phyloP scores from a whole-genome alignment of 2,113 vertebrate genomes.

The Colinus virginianus region DNA sequence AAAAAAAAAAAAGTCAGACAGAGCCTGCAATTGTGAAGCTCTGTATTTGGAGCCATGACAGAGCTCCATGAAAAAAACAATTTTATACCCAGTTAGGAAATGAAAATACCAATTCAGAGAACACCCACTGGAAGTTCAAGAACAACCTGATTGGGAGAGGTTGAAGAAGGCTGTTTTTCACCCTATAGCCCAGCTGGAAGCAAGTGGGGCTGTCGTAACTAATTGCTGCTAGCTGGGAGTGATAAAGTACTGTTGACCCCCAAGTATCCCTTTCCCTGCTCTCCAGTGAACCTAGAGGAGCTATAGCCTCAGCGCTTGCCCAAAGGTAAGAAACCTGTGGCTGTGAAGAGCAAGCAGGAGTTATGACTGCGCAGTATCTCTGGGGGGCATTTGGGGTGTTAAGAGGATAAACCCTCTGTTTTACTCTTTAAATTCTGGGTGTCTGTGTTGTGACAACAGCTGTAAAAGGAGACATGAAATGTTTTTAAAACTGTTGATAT shows the following conservation, averaged over 20 bases:
- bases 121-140: not conserved
- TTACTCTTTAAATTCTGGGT: not conserved
- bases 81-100: not conserved
- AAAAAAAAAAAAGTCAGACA: not conserved
- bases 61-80: not conserved
- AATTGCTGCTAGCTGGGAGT: not conserved
- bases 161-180: not conserved
- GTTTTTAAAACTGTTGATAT: not conserved
- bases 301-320: not conserved
- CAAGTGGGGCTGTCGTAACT: not conserved
- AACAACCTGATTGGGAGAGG: not conserved
- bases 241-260: not conserved
- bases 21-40: not conserved
- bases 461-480: not conserved
- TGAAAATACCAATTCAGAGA: not conserved
- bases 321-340: not conserved
- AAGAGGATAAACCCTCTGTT: not conserved
- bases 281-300: not conserved
- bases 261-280: rapidly evolving
- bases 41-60: not conserved
- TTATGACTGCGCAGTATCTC: not conserved
- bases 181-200: not conserved
- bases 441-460: not conserved
- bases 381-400: rapidly evolving
- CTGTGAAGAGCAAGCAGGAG: rapidly evolving